Evolutionary conservation across 2,888 invertebrate species (phyloP).

Genomic region (Trachelus stipa): DNA sequence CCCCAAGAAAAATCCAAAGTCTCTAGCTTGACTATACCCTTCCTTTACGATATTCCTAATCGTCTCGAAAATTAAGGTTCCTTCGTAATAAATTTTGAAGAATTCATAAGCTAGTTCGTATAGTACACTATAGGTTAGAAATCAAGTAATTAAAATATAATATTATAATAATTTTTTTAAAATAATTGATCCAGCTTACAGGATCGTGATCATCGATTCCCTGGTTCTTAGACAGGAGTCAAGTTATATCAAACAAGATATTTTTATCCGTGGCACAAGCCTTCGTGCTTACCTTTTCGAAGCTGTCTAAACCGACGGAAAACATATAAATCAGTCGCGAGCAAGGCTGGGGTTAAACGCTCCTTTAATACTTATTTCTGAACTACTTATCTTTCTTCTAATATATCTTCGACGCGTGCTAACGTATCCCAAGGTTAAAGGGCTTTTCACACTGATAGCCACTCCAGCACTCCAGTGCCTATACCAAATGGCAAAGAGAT

Average conservation of each 20-base stretch:
- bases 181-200: not conserved
- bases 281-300: conserved; percentile 11
- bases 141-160: not conserved
- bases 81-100: no score
- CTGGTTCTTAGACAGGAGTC: not conserved
- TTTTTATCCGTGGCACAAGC: not conserved
- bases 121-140: not conserved
- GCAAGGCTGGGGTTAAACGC: conserved; percentile 18
- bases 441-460: not conserved
- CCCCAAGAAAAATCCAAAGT: not conserved
- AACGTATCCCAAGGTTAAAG: conserved; percentile 2
- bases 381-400: conserved; percentile 22
- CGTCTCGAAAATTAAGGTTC: not conserved
- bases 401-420: conserved; percentile 16
- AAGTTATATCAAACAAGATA: conserved; percentile 3
- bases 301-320: conserved; percentile 23
- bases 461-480: not conserved
- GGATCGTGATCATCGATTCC: not conserved
- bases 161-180: not conserved
- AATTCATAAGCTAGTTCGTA: no score
- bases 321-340: conserved; percentile 21
- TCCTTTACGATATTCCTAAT: not conserved
- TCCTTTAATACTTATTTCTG: conserved; percentile 25
- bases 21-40: not conserved
- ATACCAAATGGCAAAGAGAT: not conserved